Conservation (phyloP, 2,113 vertebrate genomes). For the Phoxinus phoxinus region DNA sequence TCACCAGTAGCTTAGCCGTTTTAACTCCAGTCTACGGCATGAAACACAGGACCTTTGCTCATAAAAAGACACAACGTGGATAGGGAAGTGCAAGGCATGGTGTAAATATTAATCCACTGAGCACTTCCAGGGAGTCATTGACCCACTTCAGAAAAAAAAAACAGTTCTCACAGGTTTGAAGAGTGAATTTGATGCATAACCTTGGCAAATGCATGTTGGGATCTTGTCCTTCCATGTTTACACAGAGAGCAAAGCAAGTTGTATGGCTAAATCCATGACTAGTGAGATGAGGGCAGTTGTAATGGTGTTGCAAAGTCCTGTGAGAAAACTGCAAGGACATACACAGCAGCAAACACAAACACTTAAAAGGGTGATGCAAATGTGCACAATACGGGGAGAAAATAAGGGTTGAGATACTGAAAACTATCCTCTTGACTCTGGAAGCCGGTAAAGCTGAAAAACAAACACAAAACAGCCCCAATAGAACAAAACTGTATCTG, state of each 20-base stretch:
- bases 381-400: constrained; percentile 34
- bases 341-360: constrained; percentile 27
- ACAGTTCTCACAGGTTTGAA: neutral
- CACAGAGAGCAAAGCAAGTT: neutral
- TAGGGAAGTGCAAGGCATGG: neutral
- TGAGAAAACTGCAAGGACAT: constrained; percentile 46
- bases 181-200: neutral
- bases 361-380: constrained; percentile 52
- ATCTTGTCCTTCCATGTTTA: constrained; percentile 8
- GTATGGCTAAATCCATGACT: neutral
- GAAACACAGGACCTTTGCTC: neutral
- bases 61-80: neutral
- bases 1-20: neutral
- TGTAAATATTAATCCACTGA: neutral
- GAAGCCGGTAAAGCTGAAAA: constrained; percentile 54
- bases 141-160: constrained; percentile 22
- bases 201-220: neutral
- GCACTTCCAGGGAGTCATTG: constrained; percentile 22
- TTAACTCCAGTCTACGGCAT: neutral
- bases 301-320: constrained; percentile 19
- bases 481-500: constrained; percentile 43
- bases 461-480: constrained; percentile 57
- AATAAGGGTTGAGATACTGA: constrained; percentile 24
- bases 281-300: neutral
- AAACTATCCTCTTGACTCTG: constrained; percentile 41